Evolutionary conservation across 2,888 invertebrate species (phyloP).

Genomic region (Acanthopleura granulata): DNA sequence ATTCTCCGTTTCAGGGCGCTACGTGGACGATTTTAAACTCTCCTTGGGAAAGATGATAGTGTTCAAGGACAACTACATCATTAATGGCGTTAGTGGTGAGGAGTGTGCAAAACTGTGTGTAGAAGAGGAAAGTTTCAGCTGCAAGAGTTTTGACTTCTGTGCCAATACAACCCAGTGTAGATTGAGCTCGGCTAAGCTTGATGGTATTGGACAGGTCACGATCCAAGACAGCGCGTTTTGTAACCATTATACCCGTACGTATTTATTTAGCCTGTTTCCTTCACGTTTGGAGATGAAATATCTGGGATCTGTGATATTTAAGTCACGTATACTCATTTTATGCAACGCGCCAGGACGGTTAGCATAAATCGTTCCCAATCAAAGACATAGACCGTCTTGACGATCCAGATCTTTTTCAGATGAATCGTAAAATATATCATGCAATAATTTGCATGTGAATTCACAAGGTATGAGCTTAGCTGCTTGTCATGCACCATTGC

Average conservation of each 20-base stretch:
- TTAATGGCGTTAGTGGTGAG: conserved; percentile 37
- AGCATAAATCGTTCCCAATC: too few relatives aligned
- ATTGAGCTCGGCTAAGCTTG: conserved; percentile 42
- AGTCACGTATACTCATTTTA: too few relatives aligned
- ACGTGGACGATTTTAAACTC: conserved; percentile 46
- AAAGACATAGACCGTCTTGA: too few relatives aligned
- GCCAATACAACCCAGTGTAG: conserved; percentile 50
- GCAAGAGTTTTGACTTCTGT: conserved; percentile 56
- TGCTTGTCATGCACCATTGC: too few relatives aligned
- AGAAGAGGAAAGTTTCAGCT: conserved; percentile 42
- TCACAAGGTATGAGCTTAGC: too few relatives aligned
- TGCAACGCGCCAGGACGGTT: too few relatives aligned
- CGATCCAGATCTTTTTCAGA: too few relatives aligned
- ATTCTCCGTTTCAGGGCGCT: conserved; percentile 38
- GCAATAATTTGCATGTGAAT: too few relatives aligned
- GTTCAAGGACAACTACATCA: conserved; percentile 41
- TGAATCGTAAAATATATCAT: too few relatives aligned
- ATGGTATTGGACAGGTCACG: conserved; percentile 44
- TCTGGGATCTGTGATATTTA: too few relatives aligned
- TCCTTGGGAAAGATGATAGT: conserved; percentile 31
- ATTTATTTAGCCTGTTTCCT: too few relatives aligned
- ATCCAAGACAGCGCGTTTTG: conserved; percentile 39
- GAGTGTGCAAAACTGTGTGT: conserved; percentile 56
- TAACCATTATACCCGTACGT: conserved; percentile 51
- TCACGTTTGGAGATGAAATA: too few relatives aligned